Evolutionary conservation across 2,113 vertebrate genomes (phyloP).

Genomic region (Anolis sagrei): DNA sequence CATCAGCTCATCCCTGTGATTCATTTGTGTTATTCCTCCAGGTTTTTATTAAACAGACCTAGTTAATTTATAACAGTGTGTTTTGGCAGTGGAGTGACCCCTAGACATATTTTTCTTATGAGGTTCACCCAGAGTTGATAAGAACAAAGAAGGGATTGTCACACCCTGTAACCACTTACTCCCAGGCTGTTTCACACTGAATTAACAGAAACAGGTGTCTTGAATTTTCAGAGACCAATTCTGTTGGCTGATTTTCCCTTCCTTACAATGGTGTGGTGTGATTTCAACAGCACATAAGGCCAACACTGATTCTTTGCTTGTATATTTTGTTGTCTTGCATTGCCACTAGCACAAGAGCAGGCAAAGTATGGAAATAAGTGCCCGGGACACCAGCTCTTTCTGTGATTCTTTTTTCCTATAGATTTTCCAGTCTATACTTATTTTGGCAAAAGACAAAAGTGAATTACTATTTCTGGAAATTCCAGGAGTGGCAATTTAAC

Average conservation of each 20-base stretch:
- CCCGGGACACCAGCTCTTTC: too few relatives aligned
- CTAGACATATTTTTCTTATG: slow-evolving; percentile 16
- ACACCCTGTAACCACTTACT: slow-evolving; percentile 6
- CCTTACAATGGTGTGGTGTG: neutral
- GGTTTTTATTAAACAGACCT: slow-evolving; percentile 34
- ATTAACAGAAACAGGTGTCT: neutral
- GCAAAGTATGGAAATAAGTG: too few relatives aligned
- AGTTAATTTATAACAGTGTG: slow-evolving; percentile 66
- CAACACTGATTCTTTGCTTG: slow-evolving; percentile 8
- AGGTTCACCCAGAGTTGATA: accelerated
- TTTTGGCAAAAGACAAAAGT: too few relatives aligned
- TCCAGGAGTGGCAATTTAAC: too few relatives aligned
- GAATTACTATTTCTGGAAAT: too few relatives aligned
- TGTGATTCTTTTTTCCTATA: too few relatives aligned
- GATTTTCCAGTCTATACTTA: too few relatives aligned
- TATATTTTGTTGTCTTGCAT: neutral
- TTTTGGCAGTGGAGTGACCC: slow-evolving; percentile 42
- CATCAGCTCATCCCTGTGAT: slow-evolving; percentile 20
- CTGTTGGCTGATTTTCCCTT: slow-evolving; percentile 48
- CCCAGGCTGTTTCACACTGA: neutral
- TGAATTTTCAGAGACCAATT: slow-evolving; percentile 36
- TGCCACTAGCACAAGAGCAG: neutral
- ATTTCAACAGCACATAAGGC: neutral
- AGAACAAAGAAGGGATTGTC: slow-evolving; percentile 60
- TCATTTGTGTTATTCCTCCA: slow-evolving; percentile 39